These are phyloP conservation scores for Cygnus atratus DNA, from an alignment of 2,113 vertebrate genomes.

Conservation along the genomic window DNA sequence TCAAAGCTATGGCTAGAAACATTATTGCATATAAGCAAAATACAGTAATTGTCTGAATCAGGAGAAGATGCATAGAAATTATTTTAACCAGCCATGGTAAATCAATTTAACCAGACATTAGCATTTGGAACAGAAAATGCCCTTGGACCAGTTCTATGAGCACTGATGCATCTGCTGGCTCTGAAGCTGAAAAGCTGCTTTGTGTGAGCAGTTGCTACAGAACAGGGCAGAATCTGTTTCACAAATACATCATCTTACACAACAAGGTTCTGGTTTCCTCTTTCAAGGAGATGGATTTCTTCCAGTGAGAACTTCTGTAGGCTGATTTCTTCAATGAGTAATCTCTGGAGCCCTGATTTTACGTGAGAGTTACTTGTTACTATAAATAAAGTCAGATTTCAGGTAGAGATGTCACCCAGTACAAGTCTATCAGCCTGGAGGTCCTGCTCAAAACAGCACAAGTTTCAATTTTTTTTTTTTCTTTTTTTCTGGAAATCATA, in stretches of 20 bases:
- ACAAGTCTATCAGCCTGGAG: neutral
- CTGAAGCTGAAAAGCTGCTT: neutral
- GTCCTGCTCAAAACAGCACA: neutral
- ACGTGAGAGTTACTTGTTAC: neutral
- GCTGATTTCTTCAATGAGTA: neutral
- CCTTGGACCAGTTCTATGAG: neutral
- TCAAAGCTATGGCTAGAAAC: neutral
- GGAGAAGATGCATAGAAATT: neutral
- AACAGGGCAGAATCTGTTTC: neutral
- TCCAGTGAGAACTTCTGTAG: neutral
- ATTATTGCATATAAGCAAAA: neutral
- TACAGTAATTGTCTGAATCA: neutral
- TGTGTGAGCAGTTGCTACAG: neutral
- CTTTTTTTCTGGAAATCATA: neutral
- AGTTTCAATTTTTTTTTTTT: neutral
- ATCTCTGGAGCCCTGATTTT: neutral
- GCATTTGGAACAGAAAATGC: neutral
- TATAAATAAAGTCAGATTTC: neutral
- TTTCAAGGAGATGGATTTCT: neutral
- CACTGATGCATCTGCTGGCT: neutral
- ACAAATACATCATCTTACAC: neutral
- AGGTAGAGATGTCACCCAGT: neutral
- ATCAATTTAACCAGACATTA: neutral
- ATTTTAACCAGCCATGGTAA: neutral
- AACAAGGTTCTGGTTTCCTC: neutral